A percentile compares a stretch with the other conserved stretches of the same genome.
These are phyloP conservation scores for Agapostemon virescens DNA, from an alignment of 2,888 invertebrate species.

Conservation along the genomic window DNA sequence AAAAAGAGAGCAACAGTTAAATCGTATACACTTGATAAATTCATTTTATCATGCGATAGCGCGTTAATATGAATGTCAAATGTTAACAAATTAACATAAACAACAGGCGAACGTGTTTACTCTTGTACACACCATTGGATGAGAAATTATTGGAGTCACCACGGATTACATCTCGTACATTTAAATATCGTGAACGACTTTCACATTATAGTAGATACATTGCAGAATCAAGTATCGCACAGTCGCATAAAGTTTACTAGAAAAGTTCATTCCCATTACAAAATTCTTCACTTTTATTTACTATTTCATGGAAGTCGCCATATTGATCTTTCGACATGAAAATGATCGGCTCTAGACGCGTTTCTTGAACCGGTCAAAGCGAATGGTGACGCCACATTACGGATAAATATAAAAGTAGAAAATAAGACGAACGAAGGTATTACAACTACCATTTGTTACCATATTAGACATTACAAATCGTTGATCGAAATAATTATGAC, in stretches of 20 bases:
- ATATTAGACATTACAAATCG: no score
- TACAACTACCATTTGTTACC: no score
- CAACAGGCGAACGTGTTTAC: conserved; percentile 6
- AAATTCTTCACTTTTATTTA: conserved; percentile 18
- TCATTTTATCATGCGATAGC: background rate
- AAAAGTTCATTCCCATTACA: background rate
- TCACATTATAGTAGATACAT: background rate
- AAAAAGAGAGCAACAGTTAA: background rate
- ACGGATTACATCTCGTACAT: background rate
- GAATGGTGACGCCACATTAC: background rate
- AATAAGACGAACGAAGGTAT: no score
- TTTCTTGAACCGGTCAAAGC: background rate
- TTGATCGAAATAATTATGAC: no score
- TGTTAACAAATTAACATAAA: background rate
- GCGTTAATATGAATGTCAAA: background rate
- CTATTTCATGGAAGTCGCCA: conserved; percentile 30
- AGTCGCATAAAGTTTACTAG: background rate
- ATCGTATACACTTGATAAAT: background rate
- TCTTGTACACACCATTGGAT: background rate
- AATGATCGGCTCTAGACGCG: no score
- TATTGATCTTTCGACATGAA: conserved; percentile 13
- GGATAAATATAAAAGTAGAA: background rate
- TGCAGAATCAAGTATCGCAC: background rate
- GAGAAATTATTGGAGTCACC: background rate
- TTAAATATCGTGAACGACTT: background rate